Percentiles rank a stretch among this genome's conserved stretches.
Conservation (phyloP, 1,140 invertebrate species). For the Halesus radiatus region DNA sequence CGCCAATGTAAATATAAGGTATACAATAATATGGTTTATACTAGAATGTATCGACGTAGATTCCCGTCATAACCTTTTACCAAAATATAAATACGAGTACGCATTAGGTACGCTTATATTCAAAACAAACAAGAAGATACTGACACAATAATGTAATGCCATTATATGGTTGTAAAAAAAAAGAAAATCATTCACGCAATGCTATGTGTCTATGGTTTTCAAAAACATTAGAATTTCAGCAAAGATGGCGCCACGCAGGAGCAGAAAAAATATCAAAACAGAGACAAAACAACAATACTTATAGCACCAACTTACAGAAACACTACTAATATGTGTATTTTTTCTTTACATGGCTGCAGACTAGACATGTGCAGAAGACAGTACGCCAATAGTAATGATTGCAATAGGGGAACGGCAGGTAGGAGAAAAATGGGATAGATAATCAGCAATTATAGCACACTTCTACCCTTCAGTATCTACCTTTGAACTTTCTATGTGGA, state of each 20-base stretch:
- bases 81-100: no score
- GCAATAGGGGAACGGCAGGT: constrained; percentile 98
- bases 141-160: no score
- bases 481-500: constrained; percentile 22
- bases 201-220: not conserved
- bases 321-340: constrained; percentile 45
- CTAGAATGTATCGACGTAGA: no score
- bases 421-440: constrained; percentile 66
- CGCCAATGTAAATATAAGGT: no score
- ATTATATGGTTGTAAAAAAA: no score
- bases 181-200: not conserved
- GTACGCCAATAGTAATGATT: constrained; percentile 89
- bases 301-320: constrained; percentile 28
- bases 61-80: no score
- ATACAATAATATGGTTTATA: no score
- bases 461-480: constrained; percentile 34
- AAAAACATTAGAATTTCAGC: constrained; percentile 6
- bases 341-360: constrained; percentile 78
- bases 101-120: no score
- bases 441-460: constrained; percentile 13
- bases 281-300: constrained; percentile 2
- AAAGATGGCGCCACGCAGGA: not conserved
- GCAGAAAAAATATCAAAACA: not conserved
- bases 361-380: constrained; percentile 98
- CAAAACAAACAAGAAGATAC: no score